phyloP scores from a whole-genome alignment of 2,797 vertebrate species.

The Microcaecilia unicolor region DNA sequence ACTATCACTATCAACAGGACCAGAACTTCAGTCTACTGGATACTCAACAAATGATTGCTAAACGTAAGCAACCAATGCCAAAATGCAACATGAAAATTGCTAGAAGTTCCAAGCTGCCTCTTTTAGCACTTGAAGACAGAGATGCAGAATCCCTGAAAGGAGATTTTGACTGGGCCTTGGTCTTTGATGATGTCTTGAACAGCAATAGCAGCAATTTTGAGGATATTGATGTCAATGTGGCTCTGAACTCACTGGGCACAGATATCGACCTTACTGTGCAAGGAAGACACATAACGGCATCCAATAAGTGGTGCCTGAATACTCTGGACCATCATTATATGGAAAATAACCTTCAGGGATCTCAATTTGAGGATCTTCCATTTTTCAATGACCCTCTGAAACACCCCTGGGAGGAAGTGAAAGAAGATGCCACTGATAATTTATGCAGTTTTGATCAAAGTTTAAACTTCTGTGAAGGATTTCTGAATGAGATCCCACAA shows the following conservation, averaged over 20 bases:
- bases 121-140: conserved; percentile 52
- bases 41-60: conserved; percentile 13
- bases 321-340: too few species aligned
- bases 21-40: not conserved
- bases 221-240: conserved; percentile 73
- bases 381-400: conserved; percentile 55
- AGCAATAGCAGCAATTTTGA: conserved; percentile 63
- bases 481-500: conserved; percentile 66
- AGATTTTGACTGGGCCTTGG: conserved; percentile 66
- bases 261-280: conserved; percentile 57
- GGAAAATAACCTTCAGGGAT: conserved; percentile 3
- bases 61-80: conserved; percentile 43
- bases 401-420: conserved; percentile 69
- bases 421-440: conserved; percentile 58
- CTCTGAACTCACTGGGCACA: conserved; percentile 66
- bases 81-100: conserved; percentile 31
- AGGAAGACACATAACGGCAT: conserved; percentile 35
- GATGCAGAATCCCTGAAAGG: conserved; percentile 53
- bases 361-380: conserved; percentile 38
- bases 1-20: conserved; percentile 24
- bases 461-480: conserved; percentile 60
- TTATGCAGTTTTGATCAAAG: conserved; percentile 61
- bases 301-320: conserved; percentile 46
- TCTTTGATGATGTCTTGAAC: conserved; percentile 65
- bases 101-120: conserved; percentile 50